Percentiles rank a stretch among this genome's conserved stretches.
These are phyloP conservation scores for Morphnarchus princeps DNA, from an alignment of 2,113 vertebrate genomes.

Conservation along the genomic window DNA sequence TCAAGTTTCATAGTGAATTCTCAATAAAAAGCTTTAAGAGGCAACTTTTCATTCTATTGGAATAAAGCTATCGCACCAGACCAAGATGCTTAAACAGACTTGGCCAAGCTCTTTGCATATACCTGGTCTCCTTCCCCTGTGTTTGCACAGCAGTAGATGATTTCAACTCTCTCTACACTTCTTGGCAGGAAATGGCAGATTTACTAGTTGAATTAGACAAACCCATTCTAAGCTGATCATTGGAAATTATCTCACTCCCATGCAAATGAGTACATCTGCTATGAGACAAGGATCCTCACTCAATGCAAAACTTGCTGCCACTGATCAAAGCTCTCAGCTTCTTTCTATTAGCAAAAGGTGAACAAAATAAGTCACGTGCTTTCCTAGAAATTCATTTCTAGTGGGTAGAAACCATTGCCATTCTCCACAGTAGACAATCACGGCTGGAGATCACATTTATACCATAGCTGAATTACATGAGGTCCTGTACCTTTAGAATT, in stretches of 20 bases:
- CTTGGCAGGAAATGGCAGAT: background rate
- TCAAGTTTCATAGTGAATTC: background rate
- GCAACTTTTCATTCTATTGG: background rate
- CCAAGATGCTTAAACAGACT: background rate
- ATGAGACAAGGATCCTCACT: background rate
- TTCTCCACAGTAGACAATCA: background rate
- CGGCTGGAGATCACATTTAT: background rate
- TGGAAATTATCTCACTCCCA: conserved; percentile 4
- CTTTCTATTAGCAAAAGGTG: conserved; percentile 25
- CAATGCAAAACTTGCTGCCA: background rate
- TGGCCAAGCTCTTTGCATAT: background rate
- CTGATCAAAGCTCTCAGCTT: conserved; percentile 14
- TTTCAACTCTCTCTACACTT: background rate
- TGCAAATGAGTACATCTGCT: conserved; percentile 43
- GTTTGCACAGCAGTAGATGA: background rate
- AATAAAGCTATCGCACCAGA: background rate
- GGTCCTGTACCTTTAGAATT: background rate
- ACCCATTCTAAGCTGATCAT: background rate
- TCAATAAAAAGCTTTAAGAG: background rate
- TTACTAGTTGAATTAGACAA: background rate
- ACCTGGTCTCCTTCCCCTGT: background rate
- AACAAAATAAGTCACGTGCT: conserved; percentile 21
- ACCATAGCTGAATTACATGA: background rate
- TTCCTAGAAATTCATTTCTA: conserved; percentile 46
- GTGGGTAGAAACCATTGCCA: background rate